phyloP scores from a whole-genome alignment of 2,113 vertebrate species.

The Pteropus alecto region DNA sequence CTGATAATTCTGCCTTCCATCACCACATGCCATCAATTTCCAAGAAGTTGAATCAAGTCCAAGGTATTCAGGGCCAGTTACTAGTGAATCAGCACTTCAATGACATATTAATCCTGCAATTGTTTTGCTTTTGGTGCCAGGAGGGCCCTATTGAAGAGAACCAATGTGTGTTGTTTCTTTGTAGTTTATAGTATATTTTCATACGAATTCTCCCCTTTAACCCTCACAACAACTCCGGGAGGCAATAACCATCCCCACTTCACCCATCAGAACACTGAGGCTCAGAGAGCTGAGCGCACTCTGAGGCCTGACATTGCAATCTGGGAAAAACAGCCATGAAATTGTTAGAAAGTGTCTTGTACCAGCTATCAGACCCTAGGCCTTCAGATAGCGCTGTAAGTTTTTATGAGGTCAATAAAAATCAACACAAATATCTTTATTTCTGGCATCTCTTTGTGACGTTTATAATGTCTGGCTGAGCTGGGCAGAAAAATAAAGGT shows the following conservation, averaged over 20 bases:
- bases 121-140: neutral
- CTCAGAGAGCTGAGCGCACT: neutral
- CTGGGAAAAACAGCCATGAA: neutral
- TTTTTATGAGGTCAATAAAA: slow-evolving; percentile 13
- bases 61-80: neutral
- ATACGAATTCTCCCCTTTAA: neutral
- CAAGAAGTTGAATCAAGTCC: neutral
- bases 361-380: neutral
- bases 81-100: neutral
- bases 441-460: neutral
- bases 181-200: neutral
- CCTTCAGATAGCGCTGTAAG: neutral
- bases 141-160: neutral
- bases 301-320: neutral
- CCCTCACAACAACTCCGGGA: neutral
- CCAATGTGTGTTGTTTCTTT: neutral
- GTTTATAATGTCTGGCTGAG: neutral
- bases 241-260: neutral
- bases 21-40: neutral
- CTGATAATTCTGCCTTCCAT: neutral
- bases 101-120: neutral
- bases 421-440: neutral
- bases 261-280: neutral
- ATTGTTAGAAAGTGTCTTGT: neutral
- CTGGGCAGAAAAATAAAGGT: neutral